These are phyloP conservation scores for Notothenia rossii DNA, from an alignment of 2,113 vertebrate species.

Conservation along the genomic window DNA sequence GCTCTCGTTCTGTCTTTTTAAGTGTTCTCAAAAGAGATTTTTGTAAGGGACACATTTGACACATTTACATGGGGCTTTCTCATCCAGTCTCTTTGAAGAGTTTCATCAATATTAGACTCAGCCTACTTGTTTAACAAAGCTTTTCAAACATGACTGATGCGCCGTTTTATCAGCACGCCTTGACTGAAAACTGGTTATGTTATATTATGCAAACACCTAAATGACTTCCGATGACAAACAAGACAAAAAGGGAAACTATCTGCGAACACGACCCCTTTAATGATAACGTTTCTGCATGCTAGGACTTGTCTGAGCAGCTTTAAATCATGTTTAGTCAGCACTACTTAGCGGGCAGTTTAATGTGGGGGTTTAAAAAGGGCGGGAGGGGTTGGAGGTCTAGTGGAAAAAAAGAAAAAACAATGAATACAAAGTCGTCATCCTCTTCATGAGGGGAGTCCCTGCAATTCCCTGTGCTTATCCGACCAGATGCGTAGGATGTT, in stretches of 20 bases:
- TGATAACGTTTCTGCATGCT: constrained; percentile 25
- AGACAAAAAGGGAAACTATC: constrained; percentile 2
- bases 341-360: constrained; percentile 32
- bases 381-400: constrained; percentile 7
- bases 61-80: background rate
- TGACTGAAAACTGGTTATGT: constrained; percentile 28
- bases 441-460: constrained; percentile 63
- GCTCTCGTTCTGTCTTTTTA: constrained; percentile 39
- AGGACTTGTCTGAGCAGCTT: constrained; percentile 26
- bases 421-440: constrained; percentile 67
- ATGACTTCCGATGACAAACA: constrained; percentile 42
- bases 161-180: background rate
- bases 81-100: constrained; percentile 16
- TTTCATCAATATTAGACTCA: constrained; percentile 53
- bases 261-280: constrained; percentile 6
- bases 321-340: constrained; percentile 57
- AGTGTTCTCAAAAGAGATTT: background rate
- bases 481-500: constrained; percentile 65
- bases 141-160: constrained; percentile 23
- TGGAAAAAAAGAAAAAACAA: constrained; percentile 43
- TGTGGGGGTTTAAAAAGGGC: constrained; percentile 10
- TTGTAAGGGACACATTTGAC: background rate
- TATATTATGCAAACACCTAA: constrained; percentile 13
- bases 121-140: constrained; percentile 24
- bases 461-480: constrained; percentile 47